Conservation (phyloP, 2,113 vertebrate species). For the Xyrauchen texanus region DNA sequence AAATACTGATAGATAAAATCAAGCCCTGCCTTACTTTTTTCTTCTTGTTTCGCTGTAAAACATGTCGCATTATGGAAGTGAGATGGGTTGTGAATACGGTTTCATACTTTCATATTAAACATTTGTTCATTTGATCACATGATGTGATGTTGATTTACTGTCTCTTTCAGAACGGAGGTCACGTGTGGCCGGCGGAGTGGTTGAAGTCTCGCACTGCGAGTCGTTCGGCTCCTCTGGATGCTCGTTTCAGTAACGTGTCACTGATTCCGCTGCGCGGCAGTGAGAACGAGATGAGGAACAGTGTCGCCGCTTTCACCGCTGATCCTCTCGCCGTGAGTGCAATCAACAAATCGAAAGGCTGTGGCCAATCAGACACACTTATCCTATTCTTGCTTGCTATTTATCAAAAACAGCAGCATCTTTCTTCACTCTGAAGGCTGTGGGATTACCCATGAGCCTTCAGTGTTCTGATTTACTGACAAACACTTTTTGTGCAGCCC, state of each 20-base stretch:
- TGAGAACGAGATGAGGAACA: conserved; percentile 94
- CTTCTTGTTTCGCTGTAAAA: too few species aligned
- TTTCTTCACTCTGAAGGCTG: background rate
- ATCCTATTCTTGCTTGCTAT: too few species aligned
- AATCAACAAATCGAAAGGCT: conserved; percentile 65
- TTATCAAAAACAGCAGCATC: too few species aligned
- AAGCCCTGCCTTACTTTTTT: too few species aligned
- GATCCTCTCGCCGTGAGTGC: conserved; percentile 88
- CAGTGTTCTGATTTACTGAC: conserved; percentile 43
- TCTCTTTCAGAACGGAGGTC: conserved; percentile 72
- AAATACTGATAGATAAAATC: too few species aligned
- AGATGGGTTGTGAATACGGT: too few species aligned
- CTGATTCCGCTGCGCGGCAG: conserved; percentile 91
- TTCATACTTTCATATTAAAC: too few species aligned
- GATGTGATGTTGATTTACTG: background rate
- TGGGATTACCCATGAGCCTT: conserved; percentile 48
- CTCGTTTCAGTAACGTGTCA: conserved; percentile 86
- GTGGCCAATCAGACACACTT: conserved; percentile 41
- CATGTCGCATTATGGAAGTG: too few species aligned
- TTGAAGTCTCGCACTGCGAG: conserved; percentile 63
- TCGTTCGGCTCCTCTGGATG: conserved; percentile 68
- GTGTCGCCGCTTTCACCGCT: conserved; percentile 86
- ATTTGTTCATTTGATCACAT: too few species aligned
- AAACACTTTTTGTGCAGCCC: background rate
- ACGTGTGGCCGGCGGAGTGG: conserved; percentile 84